Percentiles rank a stretch among this genome's conserved stretches.
Evolutionary conservation across 1,140 invertebrate genomes (phyloP).

Genomic region (Harpegnathos saltator): DNA sequence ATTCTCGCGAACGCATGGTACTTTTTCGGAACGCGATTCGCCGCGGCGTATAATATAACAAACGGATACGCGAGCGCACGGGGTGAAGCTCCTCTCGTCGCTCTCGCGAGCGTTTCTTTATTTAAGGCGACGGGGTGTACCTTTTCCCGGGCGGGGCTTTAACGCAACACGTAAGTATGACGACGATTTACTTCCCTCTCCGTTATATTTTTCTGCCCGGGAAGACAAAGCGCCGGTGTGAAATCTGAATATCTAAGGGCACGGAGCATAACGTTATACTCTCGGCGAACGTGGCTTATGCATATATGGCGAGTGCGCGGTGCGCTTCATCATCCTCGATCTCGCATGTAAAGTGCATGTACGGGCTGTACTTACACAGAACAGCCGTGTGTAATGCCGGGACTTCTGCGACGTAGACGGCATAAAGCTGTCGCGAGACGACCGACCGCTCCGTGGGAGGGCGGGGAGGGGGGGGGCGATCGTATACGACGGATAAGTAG

Average conservation of each 20-base stretch:
- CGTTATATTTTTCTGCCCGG: slow-evolving; percentile 64
- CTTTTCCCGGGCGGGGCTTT: slow-evolving; percentile 13
- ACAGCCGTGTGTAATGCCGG: slow-evolving; percentile 45
- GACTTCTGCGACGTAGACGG: slow-evolving; percentile 28
- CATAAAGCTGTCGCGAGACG: slow-evolving; percentile 11
- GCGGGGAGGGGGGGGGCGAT: too few relatives aligned
- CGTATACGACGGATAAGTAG: slow-evolving; percentile 9
- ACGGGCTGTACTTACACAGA: slow-evolving; percentile 47
- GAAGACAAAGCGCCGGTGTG: slow-evolving; percentile 60
- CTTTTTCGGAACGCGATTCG: slow-evolving; percentile 18
- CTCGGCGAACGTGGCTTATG: slow-evolving; percentile 49
- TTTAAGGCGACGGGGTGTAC: slow-evolving; percentile 43
- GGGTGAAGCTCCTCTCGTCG: slow-evolving; percentile 33
- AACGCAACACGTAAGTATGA: slow-evolving; percentile 54
- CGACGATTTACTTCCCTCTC: slow-evolving; percentile 34
- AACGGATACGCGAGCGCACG: not conserved
- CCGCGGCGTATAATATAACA: slow-evolving; percentile 31
- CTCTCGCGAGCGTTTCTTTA: slow-evolving; percentile 58
- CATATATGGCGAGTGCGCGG: slow-evolving; percentile 50
- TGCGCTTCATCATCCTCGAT: slow-evolving; percentile 66
- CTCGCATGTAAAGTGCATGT: slow-evolving; percentile 62
- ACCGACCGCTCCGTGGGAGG: too few relatives aligned
- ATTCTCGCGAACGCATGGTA: not conserved
- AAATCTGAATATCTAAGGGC: slow-evolving; percentile 68
- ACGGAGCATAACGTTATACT: slow-evolving; percentile 46